Evolutionary conservation across 1,140 invertebrate genomes (phyloP).

Genomic region (Solenopsis fugax): DNA sequence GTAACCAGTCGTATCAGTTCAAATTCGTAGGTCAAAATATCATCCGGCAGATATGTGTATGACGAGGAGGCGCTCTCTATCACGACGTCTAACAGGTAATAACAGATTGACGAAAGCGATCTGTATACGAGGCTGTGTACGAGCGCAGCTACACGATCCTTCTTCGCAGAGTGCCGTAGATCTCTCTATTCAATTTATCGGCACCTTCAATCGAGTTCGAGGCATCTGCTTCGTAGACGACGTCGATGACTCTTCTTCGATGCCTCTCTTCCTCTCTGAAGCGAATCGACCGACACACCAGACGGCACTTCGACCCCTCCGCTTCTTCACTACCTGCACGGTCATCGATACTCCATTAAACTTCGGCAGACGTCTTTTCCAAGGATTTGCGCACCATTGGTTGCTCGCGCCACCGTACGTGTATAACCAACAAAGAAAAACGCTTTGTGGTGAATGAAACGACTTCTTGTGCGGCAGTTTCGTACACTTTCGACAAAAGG

Average conservation of each 20-base stretch:
- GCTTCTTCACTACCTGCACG: conserved; percentile 23
- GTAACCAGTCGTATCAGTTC: neutral
- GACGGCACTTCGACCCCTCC: neutral
- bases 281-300: conserved; percentile 27
- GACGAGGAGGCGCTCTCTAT: neutral
- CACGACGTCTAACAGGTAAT: conserved; percentile 45
- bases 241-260: conserved; percentile 53
- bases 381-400: conserved; percentile 62
- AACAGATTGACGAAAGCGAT: conserved; percentile 58
- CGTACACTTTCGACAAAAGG: conserved; percentile 15
- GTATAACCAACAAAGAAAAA: conserved; percentile 55
- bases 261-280: conserved; percentile 20
- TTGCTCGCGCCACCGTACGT: conserved; percentile 39
- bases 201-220: conserved; percentile 46
- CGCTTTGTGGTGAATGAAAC: conserved; percentile 41
- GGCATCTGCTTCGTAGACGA: conserved; percentile 47
- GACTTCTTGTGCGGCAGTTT: conserved; percentile 47
- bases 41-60: neutral
- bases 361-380: conserved; percentile 52
- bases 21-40: conserved; percentile 24
- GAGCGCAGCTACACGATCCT: conserved; percentile 8
- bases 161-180: conserved; percentile 42
- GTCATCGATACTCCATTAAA: conserved; percentile 70
- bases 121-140: conserved; percentile 51
- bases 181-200: conserved; percentile 69